Evolutionary conservation across 1,140 invertebrate species (phyloP), one percentile per base, ranked within the genome.

Genomic region (Ips typographus): DNA sequence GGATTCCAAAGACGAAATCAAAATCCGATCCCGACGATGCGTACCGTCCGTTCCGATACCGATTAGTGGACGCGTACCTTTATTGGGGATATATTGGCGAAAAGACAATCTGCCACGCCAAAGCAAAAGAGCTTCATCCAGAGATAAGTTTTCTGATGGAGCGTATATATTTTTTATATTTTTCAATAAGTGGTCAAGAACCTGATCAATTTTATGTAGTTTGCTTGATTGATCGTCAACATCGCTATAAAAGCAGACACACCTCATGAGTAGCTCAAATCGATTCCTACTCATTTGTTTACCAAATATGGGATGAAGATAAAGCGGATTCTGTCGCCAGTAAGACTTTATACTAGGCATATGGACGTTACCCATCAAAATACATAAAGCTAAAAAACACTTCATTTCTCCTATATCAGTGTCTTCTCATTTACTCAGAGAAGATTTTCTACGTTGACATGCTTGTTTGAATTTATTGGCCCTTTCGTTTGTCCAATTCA

Each of bases 101-200:
- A 80, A 79, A 40, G 68, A 60, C 2, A 79, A 65, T 44, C 74
- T 40, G 42, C 77, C 75, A 62, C 74, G 72, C 67, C 73, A 80
- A 57, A 73, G 74, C 57, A 79, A 60, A 73, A 77, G 73, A 37
- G 73, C 70, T 60, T 80, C 73, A 74, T 79, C 75, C 43, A 76
- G 53, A 42, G 7, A 75, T 66, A 72, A 75, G 69, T 55, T 74
- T 69, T 74, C 63, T 4, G n/a, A 70, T 65, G 47, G 78, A 65
- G 66, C 70, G 42, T 44, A 62, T 22, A 49, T 64, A 7, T 77
- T 68, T 38, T 40, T 42, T 67, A 76, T 78, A 49, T 64, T 64
- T n/a, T 58, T 4, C 37, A 58, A 40, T 37, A 70, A 64, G 3
- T 47, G 3, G 3, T 58, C 3, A 4, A 70, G 37, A 37, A 70